Conservation (phyloP, 2,113 vertebrate genomes). For the Hemiprocne comata region DNA sequence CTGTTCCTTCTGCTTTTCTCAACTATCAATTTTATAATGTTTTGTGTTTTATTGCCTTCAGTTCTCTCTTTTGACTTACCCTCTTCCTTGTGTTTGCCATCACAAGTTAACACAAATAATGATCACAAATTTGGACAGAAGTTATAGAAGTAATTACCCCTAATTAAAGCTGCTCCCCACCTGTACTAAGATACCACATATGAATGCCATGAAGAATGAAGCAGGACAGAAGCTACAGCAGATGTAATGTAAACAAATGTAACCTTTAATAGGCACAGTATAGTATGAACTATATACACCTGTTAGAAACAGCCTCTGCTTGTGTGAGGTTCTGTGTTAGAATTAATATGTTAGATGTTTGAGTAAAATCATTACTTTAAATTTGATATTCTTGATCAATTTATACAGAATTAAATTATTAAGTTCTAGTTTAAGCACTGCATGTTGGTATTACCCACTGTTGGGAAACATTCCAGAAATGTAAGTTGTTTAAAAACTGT, state of each 20-base stretch:
- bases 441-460: not conserved
- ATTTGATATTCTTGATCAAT: not conserved
- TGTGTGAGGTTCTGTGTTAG: not conserved
- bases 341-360: not conserved
- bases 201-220: not conserved
- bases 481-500: not conserved
- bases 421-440: not conserved
- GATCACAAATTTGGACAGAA: not conserved
- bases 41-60: not conserved
- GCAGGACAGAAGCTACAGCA: not conserved
- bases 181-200: not conserved
- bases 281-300: not conserved
- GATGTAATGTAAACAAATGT: not conserved
- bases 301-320: not conserved
- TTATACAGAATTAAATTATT: not conserved
- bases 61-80: not conserved
- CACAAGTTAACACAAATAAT: not conserved
- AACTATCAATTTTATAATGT: not conserved
- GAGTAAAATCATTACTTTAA: not conserved
- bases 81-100: not conserved
- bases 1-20: not conserved
- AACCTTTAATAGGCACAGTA: fast-evolving
- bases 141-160: not conserved
- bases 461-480: not conserved
- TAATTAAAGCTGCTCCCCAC: not conserved